Base-by-base conservation (phyloP, 2,888 invertebrate genomes). In the Criorhina ranunculi region DNA sequence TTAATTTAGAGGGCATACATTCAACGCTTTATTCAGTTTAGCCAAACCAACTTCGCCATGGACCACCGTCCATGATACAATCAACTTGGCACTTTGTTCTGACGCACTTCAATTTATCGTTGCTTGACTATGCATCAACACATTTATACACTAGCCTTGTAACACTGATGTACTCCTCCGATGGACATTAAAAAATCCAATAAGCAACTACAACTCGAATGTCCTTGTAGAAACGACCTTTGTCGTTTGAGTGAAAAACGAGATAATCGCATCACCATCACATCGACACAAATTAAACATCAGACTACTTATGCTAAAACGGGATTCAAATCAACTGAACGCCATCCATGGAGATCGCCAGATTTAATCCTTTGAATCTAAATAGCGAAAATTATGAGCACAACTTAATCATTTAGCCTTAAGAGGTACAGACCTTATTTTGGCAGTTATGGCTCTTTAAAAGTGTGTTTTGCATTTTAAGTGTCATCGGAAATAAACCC, bases 401-500 rank as follows among this genome's bases (percentile, higher is more conserved):
- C 8, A 64, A 46, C 60, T 79, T 79, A 59, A 69, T 85, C 78
- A 79, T 85, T 64, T 70, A 67, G 64, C 64, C 69, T 35, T 5
- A 46, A 57, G 46, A 49, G 44, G 33, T 62, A 15, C 46, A 24
- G 60, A 80, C 70, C 79, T 40, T 70, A 70, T 76, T 85, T 69
- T 49, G 80, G 70, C 83, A 79, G 60, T 79, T 85, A 85, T 79
- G 85, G 59, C 70, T 66, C 64, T 75, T 37, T 17, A 59, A 75
- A 77, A 53, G 69, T 69, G 70, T 85, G 85, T 79, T 85, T 85
- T 85, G 85, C 85, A 85, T 85, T 70, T 85, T 85, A 85, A 85
- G 70, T 76, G 85, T 60, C 85, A 80, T 76, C 51, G 64, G 12
- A 85, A 79, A 70, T 70, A 46, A 66, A 53, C 57, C 44, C 62